These are phyloP conservation scores for Scatophagus argus DNA, from an alignment of 2,113 vertebrate species.

Conservation along the genomic window DNA sequence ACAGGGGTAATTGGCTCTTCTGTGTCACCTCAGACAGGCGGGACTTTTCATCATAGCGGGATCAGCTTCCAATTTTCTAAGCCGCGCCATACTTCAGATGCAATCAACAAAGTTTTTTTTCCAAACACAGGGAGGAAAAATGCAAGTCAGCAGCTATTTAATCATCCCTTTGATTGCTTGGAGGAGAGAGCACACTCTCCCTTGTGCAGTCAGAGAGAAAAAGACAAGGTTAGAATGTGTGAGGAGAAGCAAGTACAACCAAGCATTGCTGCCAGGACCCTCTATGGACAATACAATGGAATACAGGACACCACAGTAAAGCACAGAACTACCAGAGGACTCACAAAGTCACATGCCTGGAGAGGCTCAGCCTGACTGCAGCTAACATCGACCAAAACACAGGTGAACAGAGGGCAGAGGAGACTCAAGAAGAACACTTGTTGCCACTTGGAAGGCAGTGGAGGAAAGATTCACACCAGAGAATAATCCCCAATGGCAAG, in stretches of 20 bases:
- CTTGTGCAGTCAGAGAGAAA: slow-evolving; percentile 57
- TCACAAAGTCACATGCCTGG: slow-evolving; percentile 14
- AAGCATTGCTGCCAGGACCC: slow-evolving; percentile 33
- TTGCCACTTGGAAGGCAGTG: slow-evolving; percentile 44
- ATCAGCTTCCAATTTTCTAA: slow-evolving; percentile 79
- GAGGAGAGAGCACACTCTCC: slow-evolving; percentile 46
- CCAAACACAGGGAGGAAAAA: slow-evolving; percentile 65
- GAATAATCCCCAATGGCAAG: slow-evolving; percentile 44
- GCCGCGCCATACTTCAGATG: slow-evolving; percentile 65
- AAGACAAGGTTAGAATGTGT: slow-evolving; percentile 57
- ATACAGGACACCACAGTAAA: slow-evolving; percentile 28
- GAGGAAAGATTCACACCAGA: slow-evolving; percentile 46
- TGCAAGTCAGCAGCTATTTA: slow-evolving; percentile 85
- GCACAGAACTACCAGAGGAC: slow-evolving; percentile 29
- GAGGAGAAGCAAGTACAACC: slow-evolving; percentile 18
- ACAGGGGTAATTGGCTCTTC: slow-evolving; percentile 78
- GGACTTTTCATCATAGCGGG: slow-evolving; percentile 75
- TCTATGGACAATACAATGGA: slow-evolving; percentile 19
- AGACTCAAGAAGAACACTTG: slow-evolving; percentile 39
- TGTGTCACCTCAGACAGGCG: slow-evolving; percentile 76
- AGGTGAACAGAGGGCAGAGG: slow-evolving; percentile 32
- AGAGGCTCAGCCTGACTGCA: slow-evolving; percentile 34
- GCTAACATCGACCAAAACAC: slow-evolving; percentile 32
- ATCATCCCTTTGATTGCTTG: slow-evolving; percentile 76
- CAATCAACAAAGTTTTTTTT: slow-evolving; percentile 77